A percentile compares a stretch with the other conserved stretches of the same genome.
These are phyloP conservation scores for Actinernus sp. DNA, from an alignment of 92 coral and sea anemone species.

Conservation along the genomic window DNA sequence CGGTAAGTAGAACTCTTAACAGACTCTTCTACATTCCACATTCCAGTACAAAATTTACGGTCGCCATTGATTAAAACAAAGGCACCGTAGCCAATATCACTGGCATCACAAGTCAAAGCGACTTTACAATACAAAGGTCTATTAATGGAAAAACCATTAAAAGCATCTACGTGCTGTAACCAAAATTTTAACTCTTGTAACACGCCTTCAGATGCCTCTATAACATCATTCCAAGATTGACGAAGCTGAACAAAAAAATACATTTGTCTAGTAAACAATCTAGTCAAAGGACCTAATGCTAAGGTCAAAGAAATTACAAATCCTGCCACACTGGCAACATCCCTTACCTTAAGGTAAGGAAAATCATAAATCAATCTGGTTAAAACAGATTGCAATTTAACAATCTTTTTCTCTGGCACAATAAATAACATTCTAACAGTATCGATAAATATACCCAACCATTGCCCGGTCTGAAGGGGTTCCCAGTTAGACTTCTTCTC, in stretches of 20 bases:
- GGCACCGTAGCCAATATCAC: constrained; percentile 41
- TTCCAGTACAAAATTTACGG: constrained; percentile 15
- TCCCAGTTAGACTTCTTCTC: constrained; percentile 54
- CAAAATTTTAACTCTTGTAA: constrained; percentile 14
- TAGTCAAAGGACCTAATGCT: constrained; percentile 11
- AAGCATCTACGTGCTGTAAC: constrained; percentile 30
- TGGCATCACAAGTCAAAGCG: constrained; percentile 40
- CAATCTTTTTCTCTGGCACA: constrained; percentile 43
- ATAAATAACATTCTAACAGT: constrained; percentile 33
- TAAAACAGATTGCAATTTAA: constrained; percentile 28
- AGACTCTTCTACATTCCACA: constrained; percentile 6
- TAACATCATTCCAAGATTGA: constrained; percentile 22
- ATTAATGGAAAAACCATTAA: constrained; percentile 43
- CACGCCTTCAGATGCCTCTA: constrained; percentile 30
- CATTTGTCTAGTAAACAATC: constrained; percentile 36
- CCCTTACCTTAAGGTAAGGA: constrained; percentile 51
- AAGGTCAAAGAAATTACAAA: constrained; percentile 44
- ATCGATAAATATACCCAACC: constrained; percentile 44
- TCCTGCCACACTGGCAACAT: constrained; percentile 41
- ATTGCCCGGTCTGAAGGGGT: constrained; percentile 59
- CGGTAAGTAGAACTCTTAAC: constrained; percentile 34
- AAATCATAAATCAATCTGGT: constrained; percentile 8
- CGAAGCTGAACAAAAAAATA: constrained; percentile 18
- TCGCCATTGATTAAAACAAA: constrained; percentile 8
- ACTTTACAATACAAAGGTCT: constrained; percentile 42